phyloP scores from a whole-genome alignment of 2,113 vertebrate species.

The Brachirus orientalis region DNA sequence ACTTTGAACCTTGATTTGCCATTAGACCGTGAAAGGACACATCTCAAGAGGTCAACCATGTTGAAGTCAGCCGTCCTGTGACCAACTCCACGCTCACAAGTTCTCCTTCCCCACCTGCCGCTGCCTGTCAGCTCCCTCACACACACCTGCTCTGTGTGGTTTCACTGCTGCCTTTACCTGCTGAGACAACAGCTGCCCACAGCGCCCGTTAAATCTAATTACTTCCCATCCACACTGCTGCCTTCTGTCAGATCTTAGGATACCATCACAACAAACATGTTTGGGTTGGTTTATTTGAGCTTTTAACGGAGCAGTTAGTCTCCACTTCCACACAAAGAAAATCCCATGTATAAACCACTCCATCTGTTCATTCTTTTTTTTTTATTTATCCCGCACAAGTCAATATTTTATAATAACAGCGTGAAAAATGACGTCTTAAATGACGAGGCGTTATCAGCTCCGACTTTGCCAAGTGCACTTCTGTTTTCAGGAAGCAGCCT shows the following conservation, averaged over 20 bases:
- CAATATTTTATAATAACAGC: too few relatives aligned
- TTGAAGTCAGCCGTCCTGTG: slow-evolving; percentile 21
- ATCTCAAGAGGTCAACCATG: slow-evolving; percentile 9
- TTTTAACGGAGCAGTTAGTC: slow-evolving; percentile 10
- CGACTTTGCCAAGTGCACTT: too few relatives aligned
- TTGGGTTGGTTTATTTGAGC: not conserved
- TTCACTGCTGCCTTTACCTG: slow-evolving; percentile 52
- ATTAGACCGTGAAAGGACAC: slow-evolving; percentile 17
- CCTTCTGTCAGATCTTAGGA: slow-evolving; percentile 12
- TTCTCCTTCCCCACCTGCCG: slow-evolving; percentile 83
- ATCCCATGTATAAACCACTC: not conserved
- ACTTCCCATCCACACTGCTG: slow-evolving; percentile 22
- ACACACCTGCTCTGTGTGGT: slow-evolving; percentile 43
- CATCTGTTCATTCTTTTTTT: too few relatives aligned
- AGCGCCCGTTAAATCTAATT: slow-evolving; percentile 17
- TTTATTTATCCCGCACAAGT: too few relatives aligned
- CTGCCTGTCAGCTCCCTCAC: slow-evolving; percentile 79
- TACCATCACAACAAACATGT: not conserved
- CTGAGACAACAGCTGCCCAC: slow-evolving; percentile 66
- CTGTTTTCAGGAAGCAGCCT: too few relatives aligned
- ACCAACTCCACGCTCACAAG: slow-evolving; percentile 20
- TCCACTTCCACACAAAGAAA: not conserved
- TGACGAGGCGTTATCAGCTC: too few relatives aligned
- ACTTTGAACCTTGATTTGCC: too few relatives aligned
- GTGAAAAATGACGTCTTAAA: too few relatives aligned